Percentiles rank a stretch among this genome's conserved stretches.
Conservation (phyloP, 2,888 invertebrate genomes). For the Disparrhopalites patrizii region DNA sequence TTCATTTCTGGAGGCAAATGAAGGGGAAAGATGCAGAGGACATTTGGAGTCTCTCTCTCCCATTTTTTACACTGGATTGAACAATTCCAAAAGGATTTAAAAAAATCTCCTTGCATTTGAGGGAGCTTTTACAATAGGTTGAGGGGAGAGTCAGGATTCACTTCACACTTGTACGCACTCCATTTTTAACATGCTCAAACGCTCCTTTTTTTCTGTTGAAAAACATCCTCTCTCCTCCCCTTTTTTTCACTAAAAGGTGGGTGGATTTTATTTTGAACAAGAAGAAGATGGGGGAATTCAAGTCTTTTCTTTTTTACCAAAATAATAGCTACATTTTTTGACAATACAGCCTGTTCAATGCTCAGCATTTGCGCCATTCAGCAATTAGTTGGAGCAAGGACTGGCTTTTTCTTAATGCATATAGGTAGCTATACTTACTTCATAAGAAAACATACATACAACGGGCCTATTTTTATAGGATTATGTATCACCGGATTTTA, state of each 20-base stretch:
- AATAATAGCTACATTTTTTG: background rate
- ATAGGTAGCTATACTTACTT: too few relatives aligned
- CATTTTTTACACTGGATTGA: constrained; percentile 21
- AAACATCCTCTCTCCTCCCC: too few relatives aligned
- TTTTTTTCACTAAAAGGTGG: background rate
- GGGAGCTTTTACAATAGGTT: background rate
- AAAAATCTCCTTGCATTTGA: constrained; percentile 9
- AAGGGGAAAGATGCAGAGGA: constrained; percentile 2
- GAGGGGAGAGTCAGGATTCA: constrained; percentile 18
- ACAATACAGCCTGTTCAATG: too few relatives aligned
- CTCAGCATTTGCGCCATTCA: too few relatives aligned
- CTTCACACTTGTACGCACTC: constrained; percentile 19
- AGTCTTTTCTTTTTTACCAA: background rate
- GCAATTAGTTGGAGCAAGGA: too few relatives aligned
- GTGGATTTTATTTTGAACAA: too few relatives aligned
- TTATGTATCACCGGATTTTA: too few relatives aligned
- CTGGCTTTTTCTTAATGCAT: too few relatives aligned
- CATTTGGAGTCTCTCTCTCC: too few relatives aligned
- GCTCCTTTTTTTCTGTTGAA: background rate
- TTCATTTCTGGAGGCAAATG: background rate
- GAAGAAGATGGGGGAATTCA: background rate
- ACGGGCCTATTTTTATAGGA: too few relatives aligned
- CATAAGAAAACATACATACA: too few relatives aligned
- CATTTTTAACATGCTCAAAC: constrained; percentile 25
- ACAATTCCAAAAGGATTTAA: constrained; percentile 1